Percentiles rank a stretch among this genome's conserved stretches.
Evolutionary conservation across 2,113 vertebrate genomes (phyloP).

Genomic region (Rhinolophus ferrumequinum): DNA sequence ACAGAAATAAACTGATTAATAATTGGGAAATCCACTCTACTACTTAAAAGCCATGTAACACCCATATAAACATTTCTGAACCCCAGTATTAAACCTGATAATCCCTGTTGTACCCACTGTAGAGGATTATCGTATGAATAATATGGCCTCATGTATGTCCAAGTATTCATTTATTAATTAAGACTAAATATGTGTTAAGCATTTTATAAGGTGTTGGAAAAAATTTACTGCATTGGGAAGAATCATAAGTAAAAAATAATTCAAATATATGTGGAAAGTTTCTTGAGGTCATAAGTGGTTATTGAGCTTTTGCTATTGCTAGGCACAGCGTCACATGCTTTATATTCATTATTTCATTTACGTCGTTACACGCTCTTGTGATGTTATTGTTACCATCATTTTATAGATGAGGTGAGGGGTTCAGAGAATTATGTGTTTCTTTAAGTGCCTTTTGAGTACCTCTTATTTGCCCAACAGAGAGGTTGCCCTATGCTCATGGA

Average conservation of each 20-base stretch:
- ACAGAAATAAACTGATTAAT: background rate
- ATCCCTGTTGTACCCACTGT: background rate
- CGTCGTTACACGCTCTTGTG: background rate
- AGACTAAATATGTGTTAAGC: background rate
- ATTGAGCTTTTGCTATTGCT: background rate
- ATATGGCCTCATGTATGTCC: background rate
- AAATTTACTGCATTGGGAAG: slow-evolving; percentile 10
- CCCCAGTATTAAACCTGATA: slow-evolving; percentile 7
- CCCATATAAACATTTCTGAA: background rate
- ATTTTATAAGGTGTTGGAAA: slow-evolving; percentile 19
- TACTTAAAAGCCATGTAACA: slow-evolving; percentile 31
- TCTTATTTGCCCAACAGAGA: background rate
- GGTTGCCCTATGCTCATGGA: background rate
- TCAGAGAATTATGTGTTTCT: background rate
- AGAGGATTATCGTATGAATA: background rate
- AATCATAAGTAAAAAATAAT: slow-evolving; percentile 27
- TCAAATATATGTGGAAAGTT: slow-evolving; percentile 22
- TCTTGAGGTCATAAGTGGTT: slow-evolving; percentile 18
- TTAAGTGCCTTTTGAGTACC: background rate
- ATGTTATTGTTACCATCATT: background rate
- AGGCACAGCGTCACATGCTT: background rate
- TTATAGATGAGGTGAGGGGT: background rate
- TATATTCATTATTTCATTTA: slow-evolving; percentile 10
- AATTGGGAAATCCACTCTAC: background rate
- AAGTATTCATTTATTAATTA: slow-evolving; percentile 49